Conservation (phyloP, 2,888 invertebrate species). For the Liopterus haemorrhoidalis region DNA sequence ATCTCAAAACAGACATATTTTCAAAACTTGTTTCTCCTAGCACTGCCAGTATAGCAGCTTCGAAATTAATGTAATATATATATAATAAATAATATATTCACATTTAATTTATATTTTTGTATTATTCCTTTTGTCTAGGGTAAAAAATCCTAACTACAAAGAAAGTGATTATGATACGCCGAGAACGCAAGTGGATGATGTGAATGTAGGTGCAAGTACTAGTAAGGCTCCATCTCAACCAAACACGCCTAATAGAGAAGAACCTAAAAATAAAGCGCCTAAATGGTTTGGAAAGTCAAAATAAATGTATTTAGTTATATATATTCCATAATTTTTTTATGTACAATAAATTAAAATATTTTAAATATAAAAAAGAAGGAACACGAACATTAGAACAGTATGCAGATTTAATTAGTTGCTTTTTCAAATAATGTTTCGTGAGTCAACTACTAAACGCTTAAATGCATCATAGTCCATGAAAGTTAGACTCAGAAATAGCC, state of each 20-base stretch:
- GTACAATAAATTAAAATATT: no score
- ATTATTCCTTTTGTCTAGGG: constrained; percentile 4
- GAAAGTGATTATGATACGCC: constrained; percentile 31
- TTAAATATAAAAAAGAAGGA: no score
- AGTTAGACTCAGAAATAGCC: no score
- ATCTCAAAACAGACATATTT: constrained; percentile 56
- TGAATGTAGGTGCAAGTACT: constrained; percentile 39
- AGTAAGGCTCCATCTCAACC: constrained; percentile 30
- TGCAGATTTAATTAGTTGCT: no score
- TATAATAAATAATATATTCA: neutral
- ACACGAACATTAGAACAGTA: no score
- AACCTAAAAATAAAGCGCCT: constrained; percentile 39
- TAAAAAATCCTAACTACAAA: constrained; percentile 6
- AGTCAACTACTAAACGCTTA: no score
- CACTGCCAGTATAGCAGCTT: constrained; percentile 62
- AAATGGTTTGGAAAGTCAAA: constrained; percentile 43
- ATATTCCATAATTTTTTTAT: no score
- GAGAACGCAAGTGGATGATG: constrained; percentile 13
- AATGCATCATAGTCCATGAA: no score
- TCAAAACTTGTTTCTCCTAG: constrained; percentile 59
- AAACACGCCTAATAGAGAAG: constrained; percentile 23
- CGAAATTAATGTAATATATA: constrained; percentile 55
- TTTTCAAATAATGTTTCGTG: no score
- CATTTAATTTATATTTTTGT: neutral
- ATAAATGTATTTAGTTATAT: no score